phyloP scores from a whole-genome alignment of 2,797 vertebrate species.

The Enteromius anoplus region DNA sequence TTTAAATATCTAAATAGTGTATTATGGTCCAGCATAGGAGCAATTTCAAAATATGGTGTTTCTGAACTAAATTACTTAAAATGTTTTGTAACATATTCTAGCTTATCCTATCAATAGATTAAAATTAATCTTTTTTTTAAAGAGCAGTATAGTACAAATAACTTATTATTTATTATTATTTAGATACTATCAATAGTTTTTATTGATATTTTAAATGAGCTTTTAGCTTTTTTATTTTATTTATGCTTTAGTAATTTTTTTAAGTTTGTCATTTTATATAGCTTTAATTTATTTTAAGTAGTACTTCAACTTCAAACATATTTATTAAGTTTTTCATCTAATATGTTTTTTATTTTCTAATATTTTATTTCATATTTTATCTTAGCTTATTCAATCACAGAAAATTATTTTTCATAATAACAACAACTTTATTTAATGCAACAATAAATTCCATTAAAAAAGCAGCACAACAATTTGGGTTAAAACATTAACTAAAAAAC shows the following conservation, averaged over 20 bases:
- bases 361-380: not conserved
- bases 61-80: not conserved
- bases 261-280: not conserved
- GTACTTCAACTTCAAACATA: not conserved
- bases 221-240: not conserved
- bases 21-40: not conserved
- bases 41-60: not conserved
- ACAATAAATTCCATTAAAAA: not conserved
- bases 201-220: too few relatives aligned
- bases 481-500: not conserved
- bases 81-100: not conserved
- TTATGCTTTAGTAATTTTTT: not conserved
- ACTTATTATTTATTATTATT: too few relatives aligned
- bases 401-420: not conserved
- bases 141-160: too few relatives aligned
- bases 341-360: not conserved
- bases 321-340: not conserved
- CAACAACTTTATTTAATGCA: not conserved
- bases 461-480: not conserved
- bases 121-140: not conserved
- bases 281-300: not conserved
- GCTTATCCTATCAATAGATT: not conserved
- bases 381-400: not conserved
- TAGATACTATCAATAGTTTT: too few relatives aligned
- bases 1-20: not conserved